Conservation (phyloP, 1,140 invertebrate species). For the Danaus plexippus region DNA sequence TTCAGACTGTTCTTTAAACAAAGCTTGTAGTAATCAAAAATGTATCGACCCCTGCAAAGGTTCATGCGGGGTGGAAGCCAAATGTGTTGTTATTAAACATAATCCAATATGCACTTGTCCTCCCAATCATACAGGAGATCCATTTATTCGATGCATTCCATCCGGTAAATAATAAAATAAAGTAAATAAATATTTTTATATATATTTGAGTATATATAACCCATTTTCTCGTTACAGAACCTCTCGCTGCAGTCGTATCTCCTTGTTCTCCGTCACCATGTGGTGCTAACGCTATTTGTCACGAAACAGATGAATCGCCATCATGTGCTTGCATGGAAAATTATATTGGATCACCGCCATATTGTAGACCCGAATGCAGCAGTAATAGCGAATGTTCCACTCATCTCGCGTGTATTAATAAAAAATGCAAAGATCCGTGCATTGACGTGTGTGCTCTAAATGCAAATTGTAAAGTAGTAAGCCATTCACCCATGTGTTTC, state of each 20-base stretch:
- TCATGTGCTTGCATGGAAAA: conserved; percentile 78
- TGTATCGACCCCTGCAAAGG: conserved; percentile 76
- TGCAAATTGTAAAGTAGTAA: conserved; percentile 78
- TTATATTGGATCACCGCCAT: conserved; percentile 79
- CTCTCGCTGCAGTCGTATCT: conserved; percentile 54
- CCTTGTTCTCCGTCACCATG: conserved; percentile 80
- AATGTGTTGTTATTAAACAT: conserved; percentile 77
- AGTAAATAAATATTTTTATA: conserved; percentile 7
- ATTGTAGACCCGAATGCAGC: conserved; percentile 81
- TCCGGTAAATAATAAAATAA: conserved; percentile 61
- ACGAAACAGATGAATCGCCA: conserved; percentile 72
- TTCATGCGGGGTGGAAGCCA: conserved; percentile 76
- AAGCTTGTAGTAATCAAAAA: conserved; percentile 75
- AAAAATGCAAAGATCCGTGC: conserved; percentile 83
- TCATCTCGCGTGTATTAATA: conserved; percentile 79
- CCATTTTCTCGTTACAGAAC: conserved; percentile 41
- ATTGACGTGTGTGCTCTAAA: conserved; percentile 79
- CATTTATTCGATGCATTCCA: conserved; percentile 74
- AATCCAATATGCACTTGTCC: conserved; percentile 78
- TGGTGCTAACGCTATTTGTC: conserved; percentile 82
- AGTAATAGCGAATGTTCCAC: conserved; percentile 82
- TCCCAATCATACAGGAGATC: conserved; percentile 74
- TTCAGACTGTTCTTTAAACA: conserved; percentile 71
- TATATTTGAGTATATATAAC: background rate
- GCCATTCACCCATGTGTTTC: conserved; percentile 78